Evolutionary conservation across 2,888 invertebrate species (phyloP).

Genomic region (Synergus umbraculus): DNA sequence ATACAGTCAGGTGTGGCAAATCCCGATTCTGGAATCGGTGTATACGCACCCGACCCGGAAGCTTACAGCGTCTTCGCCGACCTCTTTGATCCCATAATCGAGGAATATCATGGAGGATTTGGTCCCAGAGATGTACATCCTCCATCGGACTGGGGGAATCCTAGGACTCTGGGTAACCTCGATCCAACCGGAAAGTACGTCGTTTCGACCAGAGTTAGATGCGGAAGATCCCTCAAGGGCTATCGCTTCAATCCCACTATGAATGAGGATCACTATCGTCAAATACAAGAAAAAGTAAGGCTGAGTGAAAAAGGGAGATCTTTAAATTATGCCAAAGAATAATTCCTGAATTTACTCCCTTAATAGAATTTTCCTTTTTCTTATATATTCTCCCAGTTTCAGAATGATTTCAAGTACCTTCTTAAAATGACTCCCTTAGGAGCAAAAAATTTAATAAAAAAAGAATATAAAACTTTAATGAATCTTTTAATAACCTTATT

Average conservation of each 20-base stretch:
- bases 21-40: conserved; percentile 80
- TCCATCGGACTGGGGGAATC: conserved; percentile 67
- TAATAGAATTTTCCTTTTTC: not conserved
- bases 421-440: not conserved
- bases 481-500: not conserved
- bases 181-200: conserved; percentile 82
- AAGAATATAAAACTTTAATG: not conserved
- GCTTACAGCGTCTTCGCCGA: conserved; percentile 83
- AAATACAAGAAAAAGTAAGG: conserved; percentile 80
- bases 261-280: conserved; percentile 81
- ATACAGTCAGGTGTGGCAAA: conserved; percentile 84
- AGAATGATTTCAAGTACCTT: not conserved
- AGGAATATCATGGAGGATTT: conserved; percentile 84
- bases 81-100: conserved; percentile 84
- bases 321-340: conserved; percentile 7
- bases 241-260: conserved; percentile 86
- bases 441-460: not conserved
- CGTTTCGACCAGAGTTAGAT: conserved; percentile 83
- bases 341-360: not conserved
- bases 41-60: conserved; percentile 83
- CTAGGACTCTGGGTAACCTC: conserved; percentile 79
- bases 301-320: conserved; percentile 32
- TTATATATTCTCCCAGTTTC: not conserved
- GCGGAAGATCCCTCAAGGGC: conserved; percentile 81
- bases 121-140: conserved; percentile 81